A percentile compares a stretch with the other conserved stretches of the same genome.
phyloP scores from a whole-genome alignment of 2,113 vertebrate species.

The Microcebus griseorufus region DNA sequence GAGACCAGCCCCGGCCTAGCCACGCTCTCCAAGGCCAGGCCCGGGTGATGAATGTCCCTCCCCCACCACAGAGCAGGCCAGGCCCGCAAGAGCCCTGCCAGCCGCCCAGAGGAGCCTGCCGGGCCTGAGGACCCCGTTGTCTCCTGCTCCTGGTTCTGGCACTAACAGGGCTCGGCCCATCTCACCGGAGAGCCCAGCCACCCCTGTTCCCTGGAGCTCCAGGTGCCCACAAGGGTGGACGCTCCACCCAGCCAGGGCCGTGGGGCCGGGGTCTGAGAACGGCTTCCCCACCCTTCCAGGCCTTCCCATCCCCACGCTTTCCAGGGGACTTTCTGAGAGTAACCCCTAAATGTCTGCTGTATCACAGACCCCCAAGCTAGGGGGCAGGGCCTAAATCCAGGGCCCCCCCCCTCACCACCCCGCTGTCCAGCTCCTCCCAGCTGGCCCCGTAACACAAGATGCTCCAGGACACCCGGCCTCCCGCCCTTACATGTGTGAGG shows the following conservation, averaged over 20 bases:
- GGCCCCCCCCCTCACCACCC: background rate
- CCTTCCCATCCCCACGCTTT: background rate
- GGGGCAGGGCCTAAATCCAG: background rate
- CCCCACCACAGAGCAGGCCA: conserved; percentile 86
- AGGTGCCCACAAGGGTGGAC: background rate
- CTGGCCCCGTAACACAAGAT: background rate
- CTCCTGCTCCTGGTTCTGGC: background rate
- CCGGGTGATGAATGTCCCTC: conserved; percentile 85
- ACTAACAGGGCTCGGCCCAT: no score
- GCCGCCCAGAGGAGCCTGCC: conserved; percentile 87
- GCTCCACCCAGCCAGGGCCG: background rate
- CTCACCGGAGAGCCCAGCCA: background rate
- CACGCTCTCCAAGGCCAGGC: conserved; percentile 86
- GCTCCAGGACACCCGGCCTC: background rate
- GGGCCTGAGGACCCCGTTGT: conserved; percentile 65
- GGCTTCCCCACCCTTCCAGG: background rate
- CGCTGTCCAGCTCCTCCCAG: background rate
- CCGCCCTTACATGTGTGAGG: background rate
- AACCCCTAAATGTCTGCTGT: background rate
- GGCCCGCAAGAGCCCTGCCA: conserved; percentile 86
- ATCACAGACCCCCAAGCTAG: background rate
- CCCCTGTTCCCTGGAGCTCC: rapidly evolving
- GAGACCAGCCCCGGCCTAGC: conserved; percentile 90
- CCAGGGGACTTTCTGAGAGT: background rate
- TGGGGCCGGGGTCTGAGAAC: background rate